Base-by-base conservation (phyloP, 2,113 vertebrate genomes). In the Geococcyx californianus region DNA sequence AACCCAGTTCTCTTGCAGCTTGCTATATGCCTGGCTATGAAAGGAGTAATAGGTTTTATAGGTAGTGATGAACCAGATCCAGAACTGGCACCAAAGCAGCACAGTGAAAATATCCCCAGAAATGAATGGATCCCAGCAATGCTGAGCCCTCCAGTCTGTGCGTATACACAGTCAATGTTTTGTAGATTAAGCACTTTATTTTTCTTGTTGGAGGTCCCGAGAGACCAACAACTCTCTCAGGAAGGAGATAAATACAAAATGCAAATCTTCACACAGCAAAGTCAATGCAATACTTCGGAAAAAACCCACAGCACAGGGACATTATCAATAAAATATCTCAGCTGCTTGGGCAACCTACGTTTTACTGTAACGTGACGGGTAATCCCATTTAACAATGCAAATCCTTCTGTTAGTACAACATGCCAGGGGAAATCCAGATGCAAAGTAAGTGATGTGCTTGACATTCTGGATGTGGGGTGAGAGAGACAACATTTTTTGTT, bases 341-440 rank as follows among this genome's bases (percentile, higher is more conserved):
- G 49, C 58, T 64, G 19, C 66, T 62, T 58, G 29, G 66, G 49
- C 69, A 89, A 10, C 51, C 55, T 64, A 13, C 31, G 9, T 90
- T 91, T 59, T 73, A 36, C 23, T 70, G 8, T 47, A 75, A 77
- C 26, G 42, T 56, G 42, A 55, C 36, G 29, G 58, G 16, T 9
- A 89, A 77, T 26, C 34, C 42, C 87, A 74, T 73, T 89, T 83
- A 69, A 83, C 95, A 95, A 91, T 47, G 67, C 76, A 77, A 94
- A 67, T 93, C 56, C 68, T 68, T 80, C 47, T 44, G 70, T 74
- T 84, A 79, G 74, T 64, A 83, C 62, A 90, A 63, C 33, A 54
- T 34, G 70, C 56, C 55, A 72, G 63, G 84, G 63, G 45, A 87
- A 52, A 72, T 83, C 77, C 74, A 83, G 42, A 70, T 62, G 63